A percentile compares a stretch with the other conserved stretches of the same genome.
Evolutionary conservation across 1,140 invertebrate genomes (phyloP).

Genomic region (Dreissena polymorpha): DNA sequence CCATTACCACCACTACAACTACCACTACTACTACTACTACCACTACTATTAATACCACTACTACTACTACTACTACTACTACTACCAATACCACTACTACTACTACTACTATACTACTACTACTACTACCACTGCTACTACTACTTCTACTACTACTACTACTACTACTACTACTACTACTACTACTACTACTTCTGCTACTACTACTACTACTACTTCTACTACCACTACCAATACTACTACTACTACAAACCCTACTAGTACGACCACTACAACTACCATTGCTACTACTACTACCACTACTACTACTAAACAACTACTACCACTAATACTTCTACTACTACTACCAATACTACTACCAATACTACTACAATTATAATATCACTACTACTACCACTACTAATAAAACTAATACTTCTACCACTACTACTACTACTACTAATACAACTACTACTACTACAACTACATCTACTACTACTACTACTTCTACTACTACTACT

Average conservation of each 20-base stretch:
- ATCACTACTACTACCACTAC: not conserved
- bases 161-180: conserved; percentile 2
- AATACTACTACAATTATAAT: not conserved
- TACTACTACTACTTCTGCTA: not conserved
- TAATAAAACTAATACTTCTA: not conserved
- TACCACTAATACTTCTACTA: conserved; percentile 3
- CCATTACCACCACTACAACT: not conserved
- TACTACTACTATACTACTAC: not conserved
- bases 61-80: not conserved
- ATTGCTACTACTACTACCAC: not conserved
- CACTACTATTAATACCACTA: not conserved
- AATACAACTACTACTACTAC: no score
- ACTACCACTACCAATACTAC: not conserved
- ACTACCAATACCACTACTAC: not conserved
- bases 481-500: not conserved
- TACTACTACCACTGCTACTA: not conserved
- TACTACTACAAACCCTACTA: not conserved
- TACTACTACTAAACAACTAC: no score
- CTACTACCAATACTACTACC: not conserved
- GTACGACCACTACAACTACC: not conserved
- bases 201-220: not conserved
- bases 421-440: not conserved
- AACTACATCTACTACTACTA: not conserved
- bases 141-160: not conserved
- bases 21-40: not conserved